Evolutionary conservation across 2,113 vertebrate genomes (phyloP).

Genomic region (Ciconia stormi): DNA sequence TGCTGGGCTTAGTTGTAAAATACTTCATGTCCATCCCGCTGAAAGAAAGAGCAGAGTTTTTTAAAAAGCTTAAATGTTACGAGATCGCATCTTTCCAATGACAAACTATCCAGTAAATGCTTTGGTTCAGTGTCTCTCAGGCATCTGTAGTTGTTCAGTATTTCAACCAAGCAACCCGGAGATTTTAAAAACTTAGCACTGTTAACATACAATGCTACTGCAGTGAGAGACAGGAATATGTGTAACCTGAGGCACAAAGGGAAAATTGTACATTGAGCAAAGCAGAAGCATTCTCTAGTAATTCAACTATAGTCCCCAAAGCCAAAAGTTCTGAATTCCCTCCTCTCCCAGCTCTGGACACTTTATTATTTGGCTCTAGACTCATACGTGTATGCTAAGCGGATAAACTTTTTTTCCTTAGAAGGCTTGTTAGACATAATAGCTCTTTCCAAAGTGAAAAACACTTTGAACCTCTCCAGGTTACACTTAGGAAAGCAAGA

Average conservation of each 20-base stretch:
- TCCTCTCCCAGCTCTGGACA: background rate
- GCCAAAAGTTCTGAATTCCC: background rate
- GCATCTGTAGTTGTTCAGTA: background rate
- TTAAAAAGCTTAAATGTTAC: background rate
- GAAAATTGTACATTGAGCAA: background rate
- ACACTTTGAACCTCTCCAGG: background rate
- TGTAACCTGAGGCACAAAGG: background rate
- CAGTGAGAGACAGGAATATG: background rate
- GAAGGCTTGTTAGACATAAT: background rate
- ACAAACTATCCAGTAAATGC: background rate
- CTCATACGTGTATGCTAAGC: background rate
- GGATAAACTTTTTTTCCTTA: background rate
- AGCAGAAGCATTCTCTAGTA: background rate
- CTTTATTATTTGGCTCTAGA: background rate
- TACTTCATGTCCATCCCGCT: rapidly evolving
- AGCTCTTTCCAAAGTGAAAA: background rate
- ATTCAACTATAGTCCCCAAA: background rate
- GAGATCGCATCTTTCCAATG: background rate
- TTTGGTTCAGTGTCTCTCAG: background rate
- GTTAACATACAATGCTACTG: too few relatives aligned
- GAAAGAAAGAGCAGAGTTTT: background rate
- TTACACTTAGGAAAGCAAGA: background rate
- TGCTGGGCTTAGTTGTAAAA: background rate
- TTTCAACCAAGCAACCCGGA: background rate
- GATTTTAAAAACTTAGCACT: background rate